Conservation (phyloP, 2,113 vertebrate species). For the Vicugna pacos region DNA sequence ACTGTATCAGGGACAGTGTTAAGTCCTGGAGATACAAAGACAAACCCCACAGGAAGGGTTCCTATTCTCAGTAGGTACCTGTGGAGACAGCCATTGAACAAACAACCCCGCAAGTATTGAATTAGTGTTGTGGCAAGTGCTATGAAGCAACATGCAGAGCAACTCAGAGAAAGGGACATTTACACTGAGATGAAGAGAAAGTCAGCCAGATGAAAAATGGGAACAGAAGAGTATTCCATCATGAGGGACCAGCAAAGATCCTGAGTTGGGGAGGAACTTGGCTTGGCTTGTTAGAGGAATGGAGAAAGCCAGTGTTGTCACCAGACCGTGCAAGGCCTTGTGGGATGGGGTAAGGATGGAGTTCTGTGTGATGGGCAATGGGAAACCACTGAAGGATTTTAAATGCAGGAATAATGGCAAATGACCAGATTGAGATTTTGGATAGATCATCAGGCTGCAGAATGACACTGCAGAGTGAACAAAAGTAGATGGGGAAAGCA, state of each 20-base stretch:
- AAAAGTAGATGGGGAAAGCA: not conserved
- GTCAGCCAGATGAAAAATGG: not conserved
- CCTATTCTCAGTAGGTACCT: not conserved
- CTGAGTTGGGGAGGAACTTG: not conserved
- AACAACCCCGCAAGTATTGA: not conserved
- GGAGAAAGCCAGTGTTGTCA: not conserved
- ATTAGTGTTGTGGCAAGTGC: not conserved
- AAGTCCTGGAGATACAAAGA: not conserved
- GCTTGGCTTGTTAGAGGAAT: not conserved
- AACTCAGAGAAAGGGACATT: not conserved
- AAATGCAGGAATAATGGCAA: not conserved
- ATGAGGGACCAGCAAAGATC: not conserved
- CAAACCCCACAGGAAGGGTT: not conserved
- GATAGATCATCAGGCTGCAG: not conserved
- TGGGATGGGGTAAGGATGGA: not conserved
- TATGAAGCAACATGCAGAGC: not conserved
- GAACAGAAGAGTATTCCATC: not conserved
- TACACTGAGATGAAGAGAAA: not conserved
- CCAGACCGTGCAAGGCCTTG: not conserved
- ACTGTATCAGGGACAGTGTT: not conserved
- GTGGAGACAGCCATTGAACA: not conserved
- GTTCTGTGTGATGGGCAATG: not conserved
- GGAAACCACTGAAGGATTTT: not conserved
- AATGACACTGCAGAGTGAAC: not conserved
- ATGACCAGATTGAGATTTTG: not conserved